These are phyloP conservation scores for Cairina moschata DNA, from an alignment of 2,113 vertebrate genomes.

Conservation along the genomic window DNA sequence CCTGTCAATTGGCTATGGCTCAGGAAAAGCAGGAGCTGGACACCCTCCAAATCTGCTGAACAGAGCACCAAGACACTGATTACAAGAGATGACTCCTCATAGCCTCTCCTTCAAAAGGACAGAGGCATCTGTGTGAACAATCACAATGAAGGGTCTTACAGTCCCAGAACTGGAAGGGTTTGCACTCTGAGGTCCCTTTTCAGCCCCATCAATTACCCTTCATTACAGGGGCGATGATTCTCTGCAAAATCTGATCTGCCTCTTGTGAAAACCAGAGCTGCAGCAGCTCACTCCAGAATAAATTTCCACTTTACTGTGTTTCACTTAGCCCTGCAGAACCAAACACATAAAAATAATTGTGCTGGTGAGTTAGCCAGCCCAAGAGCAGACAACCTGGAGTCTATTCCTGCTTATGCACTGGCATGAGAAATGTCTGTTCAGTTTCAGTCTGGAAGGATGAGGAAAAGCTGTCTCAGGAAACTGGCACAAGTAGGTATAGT, in stretches of 20 bases:
- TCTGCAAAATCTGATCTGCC: conserved; percentile 21
- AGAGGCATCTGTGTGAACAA: conserved; percentile 38
- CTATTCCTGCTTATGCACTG: background rate
- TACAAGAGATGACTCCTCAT: background rate
- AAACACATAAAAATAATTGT: background rate
- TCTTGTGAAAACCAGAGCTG: conserved; percentile 7
- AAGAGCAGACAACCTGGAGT: background rate
- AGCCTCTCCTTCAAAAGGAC: background rate
- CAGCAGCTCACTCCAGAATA: background rate
- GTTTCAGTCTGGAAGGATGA: background rate
- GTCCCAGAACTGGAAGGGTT: background rate
- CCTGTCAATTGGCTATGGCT: background rate
- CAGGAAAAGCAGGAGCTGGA: conserved; percentile 25
- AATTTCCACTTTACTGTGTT: background rate
- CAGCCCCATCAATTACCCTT: conserved; percentile 23
- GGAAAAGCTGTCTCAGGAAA: background rate
- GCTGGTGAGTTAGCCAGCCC: background rate
- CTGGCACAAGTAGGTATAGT: background rate
- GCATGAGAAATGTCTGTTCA: background rate
- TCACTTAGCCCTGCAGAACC: background rate
- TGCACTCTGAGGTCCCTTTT: background rate
- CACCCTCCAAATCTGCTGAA: conserved; percentile 18
- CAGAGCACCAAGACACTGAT: conserved; percentile 2
- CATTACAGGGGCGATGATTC: conserved; percentile 23
- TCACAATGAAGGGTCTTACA: conserved; percentile 32